Evolutionary conservation across 2,797 vertebrate species (phyloP).

Genomic region (Antrozous pallidus): DNA sequence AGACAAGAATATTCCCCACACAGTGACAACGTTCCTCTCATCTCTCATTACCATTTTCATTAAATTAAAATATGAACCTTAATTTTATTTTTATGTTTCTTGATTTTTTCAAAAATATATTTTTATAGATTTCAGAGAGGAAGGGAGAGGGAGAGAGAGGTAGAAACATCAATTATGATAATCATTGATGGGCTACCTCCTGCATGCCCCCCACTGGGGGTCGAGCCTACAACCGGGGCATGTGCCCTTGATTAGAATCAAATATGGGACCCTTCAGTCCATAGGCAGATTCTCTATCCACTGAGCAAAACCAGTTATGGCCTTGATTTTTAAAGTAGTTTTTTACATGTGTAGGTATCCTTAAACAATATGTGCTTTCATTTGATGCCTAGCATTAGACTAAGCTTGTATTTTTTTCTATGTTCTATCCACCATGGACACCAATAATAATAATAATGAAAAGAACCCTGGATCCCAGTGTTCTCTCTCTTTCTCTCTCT

Average conservation of each 20-base stretch:
- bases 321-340: background rate
- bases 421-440: background rate
- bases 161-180: too few relatives aligned
- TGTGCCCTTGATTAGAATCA: too few relatives aligned
- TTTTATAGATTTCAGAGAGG: too few relatives aligned
- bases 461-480: background rate
- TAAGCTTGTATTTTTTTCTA: background rate
- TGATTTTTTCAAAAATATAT: too few relatives aligned
- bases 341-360: background rate
- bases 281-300: too few relatives aligned
- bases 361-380: background rate
- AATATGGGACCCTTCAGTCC: too few relatives aligned
- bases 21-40: background rate
- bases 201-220: too few relatives aligned
- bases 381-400: background rate
- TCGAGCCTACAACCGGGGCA: too few relatives aligned
- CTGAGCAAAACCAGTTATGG: too few relatives aligned
- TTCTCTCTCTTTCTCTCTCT: background rate
- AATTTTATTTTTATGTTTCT: background rate
- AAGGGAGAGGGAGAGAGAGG: too few relatives aligned
- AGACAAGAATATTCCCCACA: background rate
- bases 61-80: background rate
- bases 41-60: background rate
- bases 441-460: background rate
- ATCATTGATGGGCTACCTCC: too few relatives aligned